Evolutionary conservation across 1,140 invertebrate genomes (phyloP), one percentile per base, ranked within the genome.

Genomic region (Colletes gigas): DNA sequence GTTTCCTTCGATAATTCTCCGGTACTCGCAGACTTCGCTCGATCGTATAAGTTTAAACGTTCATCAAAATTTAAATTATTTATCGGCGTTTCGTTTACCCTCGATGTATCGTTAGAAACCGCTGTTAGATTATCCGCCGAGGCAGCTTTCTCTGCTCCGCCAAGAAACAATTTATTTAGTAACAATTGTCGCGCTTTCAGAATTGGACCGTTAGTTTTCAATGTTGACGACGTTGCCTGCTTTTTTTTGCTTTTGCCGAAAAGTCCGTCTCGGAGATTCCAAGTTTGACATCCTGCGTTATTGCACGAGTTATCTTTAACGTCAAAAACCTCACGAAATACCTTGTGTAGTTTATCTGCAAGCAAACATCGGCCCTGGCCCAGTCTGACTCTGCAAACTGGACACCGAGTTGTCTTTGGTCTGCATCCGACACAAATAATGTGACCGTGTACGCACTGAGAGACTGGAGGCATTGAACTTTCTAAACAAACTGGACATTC

Each of bases 391-490:
- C 95, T 92, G 78, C 95, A 96, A 8, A 96, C 92, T 0, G 95
- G 95, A 89, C 95, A 96, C 63, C 92, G 93, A 70, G 94, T 92
- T 4, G 95, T 94, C 80, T 94, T 94, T 8, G 94, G 89, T 67
- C 95, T 93, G 85, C 95, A 96, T 57, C 93, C 91, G 7, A 94
- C 93, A 84, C 95, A 96, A 5, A 96, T 91, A 19, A 96, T 92
- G 80, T 96, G 95, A 10, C 95, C 95, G 78, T 96, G 95, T 57
- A 95, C 94, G 83, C 96, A 96, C 88, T 96, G 95, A 62, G 94
- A 94, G 0, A 95, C 94, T 4, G 96, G 95, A 3, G 95, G 94
- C 39, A 92, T 81, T 44, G 95, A 94, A 55, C 94, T 95, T 80
- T 95, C 94, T 52, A 95, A 57, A 93, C 94, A 93, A 59, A 94